Percentiles rank a stretch among this genome's conserved stretches.
phyloP scores from a whole-genome alignment of 1,140 invertebrate genomes.

The Hyles vespertilio region DNA sequence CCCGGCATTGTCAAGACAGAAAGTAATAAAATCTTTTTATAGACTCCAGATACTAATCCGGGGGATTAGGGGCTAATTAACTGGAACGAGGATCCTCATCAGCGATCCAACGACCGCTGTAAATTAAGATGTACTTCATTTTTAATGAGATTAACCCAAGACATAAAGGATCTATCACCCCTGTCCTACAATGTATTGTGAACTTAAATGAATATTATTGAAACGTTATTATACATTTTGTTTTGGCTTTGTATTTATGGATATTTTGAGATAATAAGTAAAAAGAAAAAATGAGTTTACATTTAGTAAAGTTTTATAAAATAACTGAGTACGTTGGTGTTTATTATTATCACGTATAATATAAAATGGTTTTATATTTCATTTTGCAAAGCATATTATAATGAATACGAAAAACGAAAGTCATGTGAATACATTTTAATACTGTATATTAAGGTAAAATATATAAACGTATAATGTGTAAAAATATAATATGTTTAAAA shows the following conservation, averaged over 20 bases:
- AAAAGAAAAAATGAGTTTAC: neutral
- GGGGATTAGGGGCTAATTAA: conserved; percentile 28
- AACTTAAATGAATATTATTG: neutral
- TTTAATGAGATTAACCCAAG: conserved; percentile 32
- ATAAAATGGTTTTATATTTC: too few relatives aligned
- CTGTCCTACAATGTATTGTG: conserved; percentile 17
- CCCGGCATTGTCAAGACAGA: conserved; percentile 5
- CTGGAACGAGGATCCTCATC: conserved; percentile 34
- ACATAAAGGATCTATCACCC: conserved; percentile 14
- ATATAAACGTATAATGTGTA: too few relatives aligned
- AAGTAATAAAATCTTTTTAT: conserved; percentile 10
- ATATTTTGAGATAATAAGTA: neutral
- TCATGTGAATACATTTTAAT: too few relatives aligned
- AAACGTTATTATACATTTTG: neutral
- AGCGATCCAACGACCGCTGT: conserved; percentile 29
- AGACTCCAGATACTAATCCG: conserved; percentile 9
- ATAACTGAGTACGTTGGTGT: too few relatives aligned
- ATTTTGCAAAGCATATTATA: too few relatives aligned
- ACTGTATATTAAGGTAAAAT: too few relatives aligned
- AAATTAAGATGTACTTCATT: conserved; percentile 35
- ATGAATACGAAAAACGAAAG: too few relatives aligned
- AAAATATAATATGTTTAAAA: too few relatives aligned
- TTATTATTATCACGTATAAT: too few relatives aligned
- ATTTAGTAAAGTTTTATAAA: too few relatives aligned
- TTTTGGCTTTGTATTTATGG: too few relatives aligned